phyloP scores from a whole-genome alignment of 1,140 invertebrate species.

The Caerostris extrusa region DNA sequence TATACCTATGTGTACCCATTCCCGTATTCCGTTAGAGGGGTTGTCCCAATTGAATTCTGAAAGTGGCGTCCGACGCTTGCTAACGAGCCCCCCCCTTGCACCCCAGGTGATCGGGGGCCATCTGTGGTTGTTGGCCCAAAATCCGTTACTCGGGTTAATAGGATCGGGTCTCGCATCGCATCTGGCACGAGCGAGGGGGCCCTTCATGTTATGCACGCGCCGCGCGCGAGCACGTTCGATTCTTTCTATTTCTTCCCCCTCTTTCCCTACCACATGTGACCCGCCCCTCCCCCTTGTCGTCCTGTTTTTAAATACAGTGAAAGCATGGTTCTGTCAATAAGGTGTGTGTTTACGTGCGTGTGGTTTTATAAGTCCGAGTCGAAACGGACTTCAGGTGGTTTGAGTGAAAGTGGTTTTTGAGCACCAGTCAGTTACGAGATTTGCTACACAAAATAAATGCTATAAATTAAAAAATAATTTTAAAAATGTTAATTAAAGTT shows the following conservation, averaged over 20 bases:
- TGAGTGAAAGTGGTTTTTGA: background rate
- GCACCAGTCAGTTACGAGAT: too few relatives aligned
- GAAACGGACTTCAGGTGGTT: background rate
- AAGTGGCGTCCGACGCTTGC: constrained; percentile 19
- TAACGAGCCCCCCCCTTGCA: constrained; percentile 43
- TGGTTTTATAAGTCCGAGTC: background rate
- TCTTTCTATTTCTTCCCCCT: background rate
- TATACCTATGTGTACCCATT: background rate
- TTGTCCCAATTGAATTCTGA: constrained; percentile 36
- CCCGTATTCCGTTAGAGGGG: constrained; percentile 54
- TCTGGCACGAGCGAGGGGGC: constrained; percentile 26
- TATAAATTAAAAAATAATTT: too few relatives aligned
- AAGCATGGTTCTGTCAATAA: constrained; percentile 3
- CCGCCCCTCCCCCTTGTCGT: background rate
- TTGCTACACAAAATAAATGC: too few relatives aligned
- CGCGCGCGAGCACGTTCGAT: constrained; percentile 54
- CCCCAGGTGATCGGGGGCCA: constrained; percentile 67
- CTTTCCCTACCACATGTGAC: background rate
- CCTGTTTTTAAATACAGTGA: background rate
- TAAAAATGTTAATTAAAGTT: too few relatives aligned
- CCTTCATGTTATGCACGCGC: constrained; percentile 60
- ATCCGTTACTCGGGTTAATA: constrained; percentile 73
- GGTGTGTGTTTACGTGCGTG: background rate
- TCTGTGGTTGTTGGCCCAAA: constrained; percentile 70
- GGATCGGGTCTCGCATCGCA: constrained; percentile 52